Base-by-base conservation (phyloP, 2,797 vertebrate genomes). In the Crypturellus tataupa region DNA sequence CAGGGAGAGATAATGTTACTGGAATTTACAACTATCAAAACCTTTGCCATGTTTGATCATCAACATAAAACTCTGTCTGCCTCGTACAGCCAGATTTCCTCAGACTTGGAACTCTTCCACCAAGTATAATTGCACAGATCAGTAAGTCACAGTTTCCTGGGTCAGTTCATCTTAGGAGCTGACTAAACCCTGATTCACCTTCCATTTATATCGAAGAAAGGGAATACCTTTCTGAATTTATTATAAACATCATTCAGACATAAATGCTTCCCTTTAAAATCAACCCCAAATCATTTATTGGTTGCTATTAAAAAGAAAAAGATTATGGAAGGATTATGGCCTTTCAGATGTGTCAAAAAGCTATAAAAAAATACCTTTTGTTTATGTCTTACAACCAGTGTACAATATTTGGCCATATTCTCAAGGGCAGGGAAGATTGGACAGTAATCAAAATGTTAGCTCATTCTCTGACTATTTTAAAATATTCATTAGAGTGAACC, bases 1-100 rank as follows among this genome's bases (percentile, higher is more conserved):
- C 89, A 79, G 72, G 47, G 47, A 81, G n/a, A 84, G 65, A 87
- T 90, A 95, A 94, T 95, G 87, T 80, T 89, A 83, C 59, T 93
- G 80, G 93, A 95, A 95, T 95, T 95, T 95, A 95, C 9, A 69
- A 92, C 72, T 59, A 95, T 51, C 76, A 94, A 65, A 92, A 87
- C 92, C 89, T 91, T 76, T 95, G 93, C 82, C 89, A 88, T 67
- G 82, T 93, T 87, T 91, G 85, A 93, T 92, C 87, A 87, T 46
- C 42, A 89, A 58, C 59, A 62, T 46, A 84, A 92, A 91, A 60
- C 69, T 78, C 72, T 56, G 80, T 77, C 83, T 95, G 85, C 44
- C 51, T 91, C 73, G 65, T 70, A 60, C 63, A 83, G 71, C 73
- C 77, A 92, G 69, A 79, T 89, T 79, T 89, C 42, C 63, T 73